Base-by-base conservation (phyloP, 2,113 vertebrate species). In the Sinocyclocheilus maitianheensis region DNA sequence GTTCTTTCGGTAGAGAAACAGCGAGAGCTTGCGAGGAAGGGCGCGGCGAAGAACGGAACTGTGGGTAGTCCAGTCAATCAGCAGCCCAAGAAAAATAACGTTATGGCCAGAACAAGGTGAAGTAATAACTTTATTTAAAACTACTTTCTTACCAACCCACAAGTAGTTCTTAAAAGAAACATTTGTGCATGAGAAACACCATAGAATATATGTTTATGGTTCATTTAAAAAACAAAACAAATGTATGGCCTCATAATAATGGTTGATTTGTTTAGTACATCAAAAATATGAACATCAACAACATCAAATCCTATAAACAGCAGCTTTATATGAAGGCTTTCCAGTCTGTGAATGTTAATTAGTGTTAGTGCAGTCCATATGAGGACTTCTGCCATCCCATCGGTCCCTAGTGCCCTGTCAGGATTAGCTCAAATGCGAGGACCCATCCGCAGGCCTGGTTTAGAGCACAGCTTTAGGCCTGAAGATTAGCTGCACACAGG, bases 31-130 rank as follows among this genome's bases (percentile, higher is more conserved):
- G 97, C 96, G 91, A 96, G 96, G 90, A 99, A 99, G 93, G 97
- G 97, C 2, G 98, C 98, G 0, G 95, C 97, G 93, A 99, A 99
- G 94, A 99, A 97, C 0, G 96, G 97, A 88, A 97, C 95, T 46
- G 96, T 97, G 94, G 97, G 97, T 86, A 99, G 98, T 91, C 98
- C 98, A 0, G 97, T 99, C 91, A 99, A 97, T 92, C 98, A 99
- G 79, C 98, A 99, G 87, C 98, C 98, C 88, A 99, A 99, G 95
- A 99, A 99, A 94, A 99, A 97, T 92, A 96, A 96, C 0, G 95
- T 97, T 77, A 97, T 97, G 96, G 96, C 98, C 89, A 94, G 97
- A 90, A 99, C 98, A 94, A 97, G 98, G 98, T 99, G 95, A 62
- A 62, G 58, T 55, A 55, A 55, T 55, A 55, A 55, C 16, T 46